Evolutionary conservation across 2,888 invertebrate genomes (phyloP), one percentile per base, ranked within the genome.

Genomic region (Anorthoa munda): DNA sequence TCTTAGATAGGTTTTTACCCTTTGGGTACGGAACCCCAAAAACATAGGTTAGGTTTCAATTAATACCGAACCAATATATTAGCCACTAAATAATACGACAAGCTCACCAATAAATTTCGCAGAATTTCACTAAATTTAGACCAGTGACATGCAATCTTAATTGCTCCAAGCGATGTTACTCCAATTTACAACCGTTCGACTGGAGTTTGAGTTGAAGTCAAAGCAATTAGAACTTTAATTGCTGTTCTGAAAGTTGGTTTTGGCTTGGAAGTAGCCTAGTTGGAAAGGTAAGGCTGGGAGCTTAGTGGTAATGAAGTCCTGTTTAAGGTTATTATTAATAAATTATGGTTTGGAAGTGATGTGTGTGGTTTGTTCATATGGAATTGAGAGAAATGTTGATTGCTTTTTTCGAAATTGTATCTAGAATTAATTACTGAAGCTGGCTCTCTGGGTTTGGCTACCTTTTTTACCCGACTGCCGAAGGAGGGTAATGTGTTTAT

Each of bases 81-180:
- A 12, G 26, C 13, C 23, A 55, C 61, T 84, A 87, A 84, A 83
- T 83, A 83, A 86, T 84, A 88, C 79, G 79, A 15, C 87, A 90
- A 92, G 89, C 91, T 86, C 80, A 89, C 88, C 92, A 84, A 92
- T 93, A 94, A 94, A 94, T 94, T 93, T 87, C 85, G 80, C 84
- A 82, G 89, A 90, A 89, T 92, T 87, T 87, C 92, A 93, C 92
- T 92, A 91, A 93, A 94, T 93, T 93, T 89, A 90, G 90, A 89
- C 88, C 86, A 90, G 88, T 90, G 93, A 94, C 94, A 92, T 93
- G 92, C 94, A 93, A 94, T 94, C 94, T 94, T 94, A 94, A 94
- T 94, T 93, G 92, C 93, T 90, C 86, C 84, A 85, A 88, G 89
- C 90, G 88, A 89, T 91, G 91, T 90, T 91, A 89, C 88, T 90